phyloP scores from a whole-genome alignment of 2,888 invertebrate species.

The Oxytorus armatus region DNA sequence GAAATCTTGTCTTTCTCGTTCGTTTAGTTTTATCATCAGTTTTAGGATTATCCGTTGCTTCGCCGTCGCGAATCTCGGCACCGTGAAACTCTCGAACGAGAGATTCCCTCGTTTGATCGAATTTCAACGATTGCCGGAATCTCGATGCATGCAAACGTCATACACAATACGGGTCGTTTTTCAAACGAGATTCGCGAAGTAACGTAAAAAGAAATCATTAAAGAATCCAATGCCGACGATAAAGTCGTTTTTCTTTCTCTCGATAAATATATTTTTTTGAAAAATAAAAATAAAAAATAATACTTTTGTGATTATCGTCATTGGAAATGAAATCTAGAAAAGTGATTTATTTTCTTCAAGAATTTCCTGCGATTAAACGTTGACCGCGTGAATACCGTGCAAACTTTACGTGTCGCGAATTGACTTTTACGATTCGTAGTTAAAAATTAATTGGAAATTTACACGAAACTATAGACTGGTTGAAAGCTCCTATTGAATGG shows the following conservation, averaged over 20 bases:
- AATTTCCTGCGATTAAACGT: too few relatives aligned
- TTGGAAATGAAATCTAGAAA: too few relatives aligned
- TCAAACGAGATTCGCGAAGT: constrained; percentile 9
- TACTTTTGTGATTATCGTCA: too few relatives aligned
- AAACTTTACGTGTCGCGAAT: constrained; percentile 1
- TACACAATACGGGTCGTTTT: constrained; percentile 29
- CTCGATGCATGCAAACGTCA: not conserved
- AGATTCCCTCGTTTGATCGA: not conserved
- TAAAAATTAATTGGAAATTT: constrained; percentile 42
- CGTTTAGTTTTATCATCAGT: constrained; percentile 15
- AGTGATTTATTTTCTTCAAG: not conserved
- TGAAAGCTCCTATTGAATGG: not conserved
- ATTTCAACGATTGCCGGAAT: constrained; percentile 28
- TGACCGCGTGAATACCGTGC: too few relatives aligned
- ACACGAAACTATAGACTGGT: not conserved
- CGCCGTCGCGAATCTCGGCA: not conserved
- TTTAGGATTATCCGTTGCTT: not conserved
- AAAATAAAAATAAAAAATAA: not conserved
- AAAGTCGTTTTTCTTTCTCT: too few relatives aligned
- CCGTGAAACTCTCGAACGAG: not conserved
- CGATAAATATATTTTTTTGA: too few relatives aligned
- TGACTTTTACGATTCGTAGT: constrained; percentile 17
- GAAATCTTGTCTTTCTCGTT: not conserved
- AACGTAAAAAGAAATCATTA: not conserved
- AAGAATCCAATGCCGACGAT: too few relatives aligned